phyloP scores from a whole-genome alignment of 2,797 vertebrate species.

The Coregonus ussuriensis region DNA sequence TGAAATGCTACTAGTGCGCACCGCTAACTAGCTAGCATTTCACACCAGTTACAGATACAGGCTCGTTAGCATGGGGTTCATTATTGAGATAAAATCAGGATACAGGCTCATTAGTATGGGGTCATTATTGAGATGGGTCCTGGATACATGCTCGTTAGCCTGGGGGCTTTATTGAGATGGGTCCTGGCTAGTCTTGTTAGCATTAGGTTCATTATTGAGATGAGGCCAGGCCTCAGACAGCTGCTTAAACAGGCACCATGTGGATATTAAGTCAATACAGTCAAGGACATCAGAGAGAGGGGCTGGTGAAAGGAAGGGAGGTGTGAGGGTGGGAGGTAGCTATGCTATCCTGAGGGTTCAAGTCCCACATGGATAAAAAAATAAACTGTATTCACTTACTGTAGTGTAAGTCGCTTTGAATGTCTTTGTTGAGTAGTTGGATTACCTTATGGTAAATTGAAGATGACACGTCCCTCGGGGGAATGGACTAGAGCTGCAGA shows the following conservation, averaged over 20 bases:
- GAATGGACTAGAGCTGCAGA: too few relatives aligned
- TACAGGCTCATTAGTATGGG: neutral
- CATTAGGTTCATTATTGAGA: neutral
- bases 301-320: slow-evolving; percentile 8
- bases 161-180: neutral
- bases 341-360: slow-evolving; percentile 9
- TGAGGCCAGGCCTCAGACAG: slow-evolving; percentile 52
- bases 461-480: too few relatives aligned
- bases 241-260: slow-evolving; percentile 61
- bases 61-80: neutral
- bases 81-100: neutral
- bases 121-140: neutral
- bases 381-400: neutral
- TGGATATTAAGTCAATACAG: slow-evolving; percentile 68
- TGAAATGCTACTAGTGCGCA: too few relatives aligned
- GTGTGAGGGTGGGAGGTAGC: slow-evolving; percentile 43
- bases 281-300: slow-evolving; percentile 59
- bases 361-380: too few relatives aligned
- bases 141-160: neutral
- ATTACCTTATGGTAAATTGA: too few relatives aligned
- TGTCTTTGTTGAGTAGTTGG: too few relatives aligned
- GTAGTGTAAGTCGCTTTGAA: neutral
- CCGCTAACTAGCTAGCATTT: too few relatives aligned
- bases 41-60: too few relatives aligned
- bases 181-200: neutral